phyloP scores from a whole-genome alignment of 2,888 invertebrate species.

The Tupiocoris notatus region DNA sequence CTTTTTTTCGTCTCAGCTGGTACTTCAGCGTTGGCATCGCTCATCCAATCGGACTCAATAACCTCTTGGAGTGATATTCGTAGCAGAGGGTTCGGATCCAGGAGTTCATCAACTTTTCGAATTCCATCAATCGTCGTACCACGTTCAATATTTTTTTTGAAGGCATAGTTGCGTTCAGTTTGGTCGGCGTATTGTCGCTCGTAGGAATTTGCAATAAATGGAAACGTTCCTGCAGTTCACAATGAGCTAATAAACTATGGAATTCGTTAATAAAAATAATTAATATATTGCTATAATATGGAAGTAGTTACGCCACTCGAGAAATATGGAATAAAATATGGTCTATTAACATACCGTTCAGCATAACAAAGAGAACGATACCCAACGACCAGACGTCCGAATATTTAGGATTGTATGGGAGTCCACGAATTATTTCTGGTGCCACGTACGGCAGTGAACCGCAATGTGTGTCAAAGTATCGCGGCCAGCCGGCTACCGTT shows the following conservation, averaged over 20 bases:
- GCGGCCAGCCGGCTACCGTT: slow-evolving; percentile 52
- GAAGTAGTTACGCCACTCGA: no score
- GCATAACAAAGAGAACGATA: slow-evolving; percentile 75
- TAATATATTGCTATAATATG: no score
- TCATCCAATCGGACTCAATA: slow-evolving; percentile 62
- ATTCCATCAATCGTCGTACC: slow-evolving; percentile 56
- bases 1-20: not conserved
- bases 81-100: slow-evolving; percentile 65
- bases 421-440: slow-evolving; percentile 69
- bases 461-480: slow-evolving; percentile 76
- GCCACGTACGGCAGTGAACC: slow-evolving; percentile 84
- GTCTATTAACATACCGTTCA: slow-evolving; percentile 77
- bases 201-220: slow-evolving; percentile 3
- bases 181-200: slow-evolving; percentile 18
- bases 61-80: slow-evolving; percentile 62
- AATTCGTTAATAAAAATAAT: no score
- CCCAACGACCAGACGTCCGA: slow-evolving; percentile 81
- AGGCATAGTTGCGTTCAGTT: slow-evolving; percentile 18
- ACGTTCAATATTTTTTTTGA: slow-evolving; percentile 8
- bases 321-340: no score
- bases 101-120: slow-evolving; percentile 35
- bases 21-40: slow-evolving; percentile 47
- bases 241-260: no score
- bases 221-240: slow-evolving; percentile 10
- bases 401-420: slow-evolving; percentile 68